Conservation (phyloP, 2,888 invertebrate species). For the Machimus atricapillus region DNA sequence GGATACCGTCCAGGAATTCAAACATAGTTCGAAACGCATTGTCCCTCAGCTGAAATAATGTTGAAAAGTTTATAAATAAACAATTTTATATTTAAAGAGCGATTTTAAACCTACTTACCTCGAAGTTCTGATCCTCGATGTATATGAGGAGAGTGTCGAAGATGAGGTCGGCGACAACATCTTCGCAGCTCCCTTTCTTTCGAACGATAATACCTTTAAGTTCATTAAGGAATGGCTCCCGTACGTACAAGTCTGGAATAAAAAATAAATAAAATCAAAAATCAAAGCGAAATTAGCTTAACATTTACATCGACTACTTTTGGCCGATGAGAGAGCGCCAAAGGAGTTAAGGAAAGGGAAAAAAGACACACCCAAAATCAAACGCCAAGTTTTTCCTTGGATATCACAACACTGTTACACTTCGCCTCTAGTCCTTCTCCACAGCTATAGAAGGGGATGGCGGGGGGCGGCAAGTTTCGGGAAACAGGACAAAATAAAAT, state of each 20-base stretch:
- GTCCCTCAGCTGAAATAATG: neutral
- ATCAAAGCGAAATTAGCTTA: neutral
- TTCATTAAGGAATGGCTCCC: constrained; percentile 41
- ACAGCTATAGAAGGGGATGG: neutral
- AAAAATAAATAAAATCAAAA: neutral
- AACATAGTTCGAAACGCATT: neutral
- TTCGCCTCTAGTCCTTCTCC: neutral
- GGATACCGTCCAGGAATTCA: neutral
- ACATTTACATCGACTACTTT: neutral
- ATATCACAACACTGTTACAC: constrained; percentile 20
- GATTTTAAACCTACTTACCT: neutral
- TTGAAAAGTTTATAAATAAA: neutral
- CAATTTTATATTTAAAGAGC: neutral
- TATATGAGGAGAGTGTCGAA: constrained; percentile 34
- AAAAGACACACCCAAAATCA: constrained; percentile 29
- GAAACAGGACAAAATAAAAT: neutral
- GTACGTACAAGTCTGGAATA: constrained; percentile 29
- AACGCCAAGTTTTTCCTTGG: neutral
- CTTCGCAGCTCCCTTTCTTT: constrained; percentile 42
- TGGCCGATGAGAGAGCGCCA: neutral
- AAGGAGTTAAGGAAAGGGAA: neutral
- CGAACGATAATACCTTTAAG: constrained; percentile 36
- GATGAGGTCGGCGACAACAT: constrained; percentile 46
- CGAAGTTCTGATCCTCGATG: neutral
- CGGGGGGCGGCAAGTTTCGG: neutral